Conservation (phyloP, 2,888 invertebrate species). For the Luffia ferchaultella region DNA sequence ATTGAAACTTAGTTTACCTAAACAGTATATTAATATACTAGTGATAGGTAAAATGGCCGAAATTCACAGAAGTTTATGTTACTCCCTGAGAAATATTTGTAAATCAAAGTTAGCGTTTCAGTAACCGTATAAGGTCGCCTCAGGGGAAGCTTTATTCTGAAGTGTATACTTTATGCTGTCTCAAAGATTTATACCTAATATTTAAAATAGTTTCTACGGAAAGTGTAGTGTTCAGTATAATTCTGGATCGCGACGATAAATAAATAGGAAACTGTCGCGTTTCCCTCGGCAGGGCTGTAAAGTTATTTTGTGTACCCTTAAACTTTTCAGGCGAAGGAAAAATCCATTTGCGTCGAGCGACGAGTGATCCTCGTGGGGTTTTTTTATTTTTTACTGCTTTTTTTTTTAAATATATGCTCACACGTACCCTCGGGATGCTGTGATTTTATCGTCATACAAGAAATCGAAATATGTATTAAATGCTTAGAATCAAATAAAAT, state of each 20-base stretch:
- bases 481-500: too few relatives aligned
- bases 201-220: background rate
- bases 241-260: background rate
- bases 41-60: background rate
- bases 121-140: too few relatives aligned
- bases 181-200: too few relatives aligned
- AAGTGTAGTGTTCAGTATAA: background rate
- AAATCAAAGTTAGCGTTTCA: too few relatives aligned
- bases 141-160: too few relatives aligned
- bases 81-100: too few relatives aligned
- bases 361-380: background rate
- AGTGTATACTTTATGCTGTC: too few relatives aligned
- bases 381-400: background rate
- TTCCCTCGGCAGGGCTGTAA: background rate
- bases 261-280: background rate
- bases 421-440: too few relatives aligned
- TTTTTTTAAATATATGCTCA: background rate
- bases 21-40: too few relatives aligned
- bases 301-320: background rate
- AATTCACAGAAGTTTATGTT: background rate
- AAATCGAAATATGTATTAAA: too few relatives aligned
- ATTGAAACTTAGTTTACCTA: too few relatives aligned
- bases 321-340: background rate
- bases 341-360: background rate
- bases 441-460: too few relatives aligned